phyloP scores from a whole-genome alignment of 35 echinoderm and acorn worm genomes.

The Ophioderma brevispina region DNA sequence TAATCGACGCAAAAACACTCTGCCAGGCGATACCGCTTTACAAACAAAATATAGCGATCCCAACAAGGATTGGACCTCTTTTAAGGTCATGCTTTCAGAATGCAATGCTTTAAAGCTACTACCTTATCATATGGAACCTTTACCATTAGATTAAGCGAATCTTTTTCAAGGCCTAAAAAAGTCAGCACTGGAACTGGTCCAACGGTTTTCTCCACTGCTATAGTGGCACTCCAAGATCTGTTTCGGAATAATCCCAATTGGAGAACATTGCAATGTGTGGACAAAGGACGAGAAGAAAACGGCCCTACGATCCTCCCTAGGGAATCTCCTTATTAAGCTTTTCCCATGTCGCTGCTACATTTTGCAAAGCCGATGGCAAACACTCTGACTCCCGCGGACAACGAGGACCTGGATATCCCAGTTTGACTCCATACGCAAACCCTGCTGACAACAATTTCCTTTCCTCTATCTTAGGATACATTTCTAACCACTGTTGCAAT shows the following conservation, averaged over 20 bases:
- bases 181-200: background rate
- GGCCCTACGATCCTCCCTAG: constrained; percentile 33
- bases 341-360: background rate
- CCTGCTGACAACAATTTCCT: too few relatives aligned
- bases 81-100: background rate
- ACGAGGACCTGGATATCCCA: too few relatives aligned
- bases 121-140: background rate
- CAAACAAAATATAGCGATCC: background rate
- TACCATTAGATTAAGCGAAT: background rate
- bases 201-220: constrained; percentile 37
- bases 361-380: background rate
- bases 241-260: constrained; percentile 43
- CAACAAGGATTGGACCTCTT: background rate
- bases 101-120: background rate
- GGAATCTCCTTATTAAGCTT: constrained; percentile 9
- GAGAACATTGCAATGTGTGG: constrained; percentile 35
- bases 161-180: background rate
- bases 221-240: constrained; percentile 21
- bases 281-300: constrained; percentile 13
- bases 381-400: background rate
- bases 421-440: too few relatives aligned
- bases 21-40: background rate
- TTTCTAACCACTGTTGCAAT: too few relatives aligned
- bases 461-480: too few relatives aligned
- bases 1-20: background rate